Conservation (phyloP, 2,888 invertebrate genomes). For the Metacarcinus magister region DNA sequence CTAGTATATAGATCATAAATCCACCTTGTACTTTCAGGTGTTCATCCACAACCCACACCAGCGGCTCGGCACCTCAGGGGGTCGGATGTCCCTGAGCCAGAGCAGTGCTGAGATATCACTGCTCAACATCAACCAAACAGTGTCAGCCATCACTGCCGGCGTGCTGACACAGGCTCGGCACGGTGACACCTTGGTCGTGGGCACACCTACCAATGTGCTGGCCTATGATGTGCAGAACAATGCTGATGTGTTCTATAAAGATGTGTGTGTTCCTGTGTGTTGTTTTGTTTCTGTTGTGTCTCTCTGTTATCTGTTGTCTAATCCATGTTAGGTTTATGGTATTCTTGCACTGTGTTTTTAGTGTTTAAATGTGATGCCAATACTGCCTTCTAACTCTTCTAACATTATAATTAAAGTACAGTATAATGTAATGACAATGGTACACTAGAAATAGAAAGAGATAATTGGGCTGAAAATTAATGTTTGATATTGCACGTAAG, state of each 20-base stretch:
- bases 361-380: neutral
- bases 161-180: conserved; percentile 84
- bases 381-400: neutral
- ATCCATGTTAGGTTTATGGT: neutral
- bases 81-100: conserved; percentile 88
- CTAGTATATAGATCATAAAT: neutral
- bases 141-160: conserved; percentile 91
- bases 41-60: conserved; percentile 93
- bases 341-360: neutral
- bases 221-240: conserved; percentile 97
- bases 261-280: conserved; percentile 86
- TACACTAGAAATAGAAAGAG: too few species aligned
- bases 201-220: conserved; percentile 90
- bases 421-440: neutral
- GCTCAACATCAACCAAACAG: conserved; percentile 92
- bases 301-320: neutral
- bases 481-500: too few species aligned
- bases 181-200: conserved; percentile 88
- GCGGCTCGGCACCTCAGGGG: conserved; percentile 87
- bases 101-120: conserved; percentile 88
- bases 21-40: conserved; percentile 86
- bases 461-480: too few species aligned
- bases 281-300: neutral
- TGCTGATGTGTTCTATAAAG: conserved; percentile 95
- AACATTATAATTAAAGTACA: neutral